Evolutionary conservation across 2,888 invertebrate species (phyloP).

Genomic region (Blastobasis adustella): DNA sequence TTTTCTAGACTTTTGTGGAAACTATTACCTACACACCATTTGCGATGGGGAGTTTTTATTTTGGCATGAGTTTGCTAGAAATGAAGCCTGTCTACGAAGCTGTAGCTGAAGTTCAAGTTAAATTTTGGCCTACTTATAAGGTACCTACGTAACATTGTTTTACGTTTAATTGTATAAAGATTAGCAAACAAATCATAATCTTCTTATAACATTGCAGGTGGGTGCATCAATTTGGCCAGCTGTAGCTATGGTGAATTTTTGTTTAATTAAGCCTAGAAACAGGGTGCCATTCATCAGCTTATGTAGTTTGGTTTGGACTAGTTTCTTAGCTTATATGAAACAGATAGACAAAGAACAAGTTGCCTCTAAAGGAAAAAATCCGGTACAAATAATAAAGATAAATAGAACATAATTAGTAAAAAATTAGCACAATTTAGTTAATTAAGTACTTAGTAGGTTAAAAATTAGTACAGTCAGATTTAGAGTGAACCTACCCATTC

Average conservation of each 20-base stretch:
- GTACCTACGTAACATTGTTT: slow-evolving; percentile 38
- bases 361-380: neutral
- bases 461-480: no score
- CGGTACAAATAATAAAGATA: no score
- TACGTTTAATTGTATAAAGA: no score
- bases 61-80: slow-evolving; percentile 84
- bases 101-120: slow-evolving; percentile 79
- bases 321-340: slow-evolving; percentile 88
- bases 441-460: no score
- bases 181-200: no score
- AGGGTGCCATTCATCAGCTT: slow-evolving; percentile 84
- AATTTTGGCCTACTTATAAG: slow-evolving; percentile 85
- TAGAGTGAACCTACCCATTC: no score
- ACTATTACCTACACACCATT: slow-evolving; percentile 84
- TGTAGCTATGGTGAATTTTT: slow-evolving; percentile 83
- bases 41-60: slow-evolving; percentile 85
- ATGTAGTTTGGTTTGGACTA: slow-evolving; percentile 86
- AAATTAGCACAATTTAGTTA: no score
- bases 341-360: slow-evolving; percentile 64
- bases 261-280: slow-evolving; percentile 81
- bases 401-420: no score
- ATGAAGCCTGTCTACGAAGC: slow-evolving; percentile 78
- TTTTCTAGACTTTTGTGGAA: slow-evolving; percentile 81
- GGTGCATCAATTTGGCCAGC: slow-evolving; percentile 84
- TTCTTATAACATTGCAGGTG: slow-evolving; percentile 58